Percentiles rank a stretch among this genome's conserved stretches.
These are phyloP conservation scores for Oophaga sylvatica DNA, from an alignment of 2,797 vertebrate species.

Conservation along the genomic window DNA sequence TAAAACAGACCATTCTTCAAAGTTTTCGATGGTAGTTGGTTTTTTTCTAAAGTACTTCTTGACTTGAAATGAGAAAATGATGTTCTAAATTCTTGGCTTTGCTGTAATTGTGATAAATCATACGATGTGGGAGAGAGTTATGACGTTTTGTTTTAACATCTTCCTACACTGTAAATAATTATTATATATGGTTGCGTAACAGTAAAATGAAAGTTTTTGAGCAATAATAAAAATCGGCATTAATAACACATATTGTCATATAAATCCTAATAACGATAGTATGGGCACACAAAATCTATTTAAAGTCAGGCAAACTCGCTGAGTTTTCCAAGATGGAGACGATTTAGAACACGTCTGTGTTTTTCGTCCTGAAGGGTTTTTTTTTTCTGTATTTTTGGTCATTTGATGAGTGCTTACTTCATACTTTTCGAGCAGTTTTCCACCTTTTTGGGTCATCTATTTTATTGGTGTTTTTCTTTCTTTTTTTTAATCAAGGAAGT, in stretches of 20 bases:
- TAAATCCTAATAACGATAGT: neutral
- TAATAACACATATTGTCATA: neutral
- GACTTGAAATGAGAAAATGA: neutral
- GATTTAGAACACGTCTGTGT: too few species aligned
- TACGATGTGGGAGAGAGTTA: neutral
- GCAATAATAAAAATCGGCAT: neutral
- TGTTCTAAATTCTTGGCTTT: neutral
- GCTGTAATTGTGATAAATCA: neutral
- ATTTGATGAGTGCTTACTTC: too few species aligned
- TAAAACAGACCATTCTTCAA: constrained; percentile 51
- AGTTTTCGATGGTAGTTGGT: constrained; percentile 51
- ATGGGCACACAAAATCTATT: too few species aligned
- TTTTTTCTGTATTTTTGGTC: too few species aligned
- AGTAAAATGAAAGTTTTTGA: neutral
- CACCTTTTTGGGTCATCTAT: too few species aligned
- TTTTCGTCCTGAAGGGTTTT: too few species aligned
- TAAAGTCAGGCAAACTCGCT: too few species aligned
- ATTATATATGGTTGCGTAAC: neutral
- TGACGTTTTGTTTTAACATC: neutral
- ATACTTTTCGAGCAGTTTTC: too few species aligned
- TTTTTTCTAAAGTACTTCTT: constrained; percentile 25
- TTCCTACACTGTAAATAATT: neutral
- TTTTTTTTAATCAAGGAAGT: too few species aligned
- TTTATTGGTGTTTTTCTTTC: too few species aligned
- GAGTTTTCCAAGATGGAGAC: too few species aligned